These are phyloP conservation scores for Cylloceria caligata DNA, from an alignment of 2,888 invertebrate genomes.

Conservation along the genomic window DNA sequence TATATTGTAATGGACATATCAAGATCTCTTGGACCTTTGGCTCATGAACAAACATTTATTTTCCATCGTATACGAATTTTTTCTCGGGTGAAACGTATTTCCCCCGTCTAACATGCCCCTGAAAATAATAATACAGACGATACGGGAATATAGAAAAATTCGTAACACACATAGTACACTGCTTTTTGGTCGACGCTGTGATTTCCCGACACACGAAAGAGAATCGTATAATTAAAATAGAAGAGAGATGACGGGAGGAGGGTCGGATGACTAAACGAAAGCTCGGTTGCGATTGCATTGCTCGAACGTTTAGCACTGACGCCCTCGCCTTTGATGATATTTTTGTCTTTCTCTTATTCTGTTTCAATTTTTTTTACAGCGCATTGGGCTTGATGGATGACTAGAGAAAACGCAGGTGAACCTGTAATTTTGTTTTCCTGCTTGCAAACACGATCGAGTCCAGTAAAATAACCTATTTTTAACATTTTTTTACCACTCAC, in stretches of 20 bases:
- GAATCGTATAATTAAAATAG: constrained; percentile 58
- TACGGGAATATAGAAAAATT: background rate
- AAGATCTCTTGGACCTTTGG: background rate
- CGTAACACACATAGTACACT: constrained; percentile 13
- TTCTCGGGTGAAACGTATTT: background rate
- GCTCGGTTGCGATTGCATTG: constrained; percentile 60
- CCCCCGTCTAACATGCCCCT: background rate
- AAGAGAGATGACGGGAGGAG: constrained; percentile 27
- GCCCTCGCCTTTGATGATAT: constrained; percentile 38
- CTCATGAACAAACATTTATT: background rate
- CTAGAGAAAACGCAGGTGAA: constrained; percentile 63
- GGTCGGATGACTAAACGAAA: constrained; percentile 51
- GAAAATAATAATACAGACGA: background rate
- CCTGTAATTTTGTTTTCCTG: constrained; percentile 41
- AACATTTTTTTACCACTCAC: constrained; percentile 59
- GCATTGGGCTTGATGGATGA: constrained; percentile 67
- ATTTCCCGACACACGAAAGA: constrained; percentile 55
- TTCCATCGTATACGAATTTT: background rate
- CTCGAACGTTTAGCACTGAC: constrained; percentile 48
- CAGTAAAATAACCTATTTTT: constrained; percentile 58
- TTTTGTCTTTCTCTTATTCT: constrained; percentile 15
- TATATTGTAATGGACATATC: background rate
- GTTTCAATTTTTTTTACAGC: constrained; percentile 58
- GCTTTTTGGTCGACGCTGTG: constrained; percentile 53
- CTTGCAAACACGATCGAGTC: constrained; percentile 54